Conservation (phyloP, 2,113 vertebrate genomes). For the Recurvirostra avosetta region DNA sequence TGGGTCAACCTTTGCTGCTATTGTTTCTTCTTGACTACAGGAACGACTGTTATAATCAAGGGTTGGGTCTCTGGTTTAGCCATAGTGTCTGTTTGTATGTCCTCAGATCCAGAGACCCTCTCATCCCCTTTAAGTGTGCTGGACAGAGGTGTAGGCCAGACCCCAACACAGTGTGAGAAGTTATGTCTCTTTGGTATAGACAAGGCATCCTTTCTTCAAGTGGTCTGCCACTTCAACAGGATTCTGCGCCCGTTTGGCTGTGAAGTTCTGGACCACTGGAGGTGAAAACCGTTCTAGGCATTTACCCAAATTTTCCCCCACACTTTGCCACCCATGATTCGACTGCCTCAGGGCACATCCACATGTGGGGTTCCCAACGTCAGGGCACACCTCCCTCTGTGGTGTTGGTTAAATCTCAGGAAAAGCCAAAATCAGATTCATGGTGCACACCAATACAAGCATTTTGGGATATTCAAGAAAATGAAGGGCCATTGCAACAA, state of each 20-base stretch:
- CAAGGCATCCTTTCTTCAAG: too few relatives aligned
- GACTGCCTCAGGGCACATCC: background rate
- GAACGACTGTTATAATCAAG: background rate
- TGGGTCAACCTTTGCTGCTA: background rate
- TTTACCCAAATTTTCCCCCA: background rate
- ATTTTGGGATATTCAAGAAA: background rate
- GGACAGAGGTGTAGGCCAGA: too few relatives aligned
- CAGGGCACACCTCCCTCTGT: background rate
- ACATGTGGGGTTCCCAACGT: background rate
- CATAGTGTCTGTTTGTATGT: too few relatives aligned
- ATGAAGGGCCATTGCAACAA: background rate
- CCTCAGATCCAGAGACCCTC: too few relatives aligned
- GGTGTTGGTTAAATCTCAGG: background rate
- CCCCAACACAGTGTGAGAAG: too few relatives aligned
- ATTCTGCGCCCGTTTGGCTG: background rate
- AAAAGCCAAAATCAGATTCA: background rate
- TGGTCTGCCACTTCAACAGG: too few relatives aligned
- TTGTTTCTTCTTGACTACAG: background rate
- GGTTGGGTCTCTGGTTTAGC: background rate
- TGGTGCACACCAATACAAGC: background rate
- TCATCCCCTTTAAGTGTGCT: too few relatives aligned
- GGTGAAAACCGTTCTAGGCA: background rate
- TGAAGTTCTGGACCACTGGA: background rate
- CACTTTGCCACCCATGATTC: background rate
- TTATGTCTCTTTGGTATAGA: too few relatives aligned